A percentile compares a stretch with the other conserved stretches of the same genome.
Conservation (phyloP, 1,140 invertebrate genomes). For the Diorhabda elongata region DNA sequence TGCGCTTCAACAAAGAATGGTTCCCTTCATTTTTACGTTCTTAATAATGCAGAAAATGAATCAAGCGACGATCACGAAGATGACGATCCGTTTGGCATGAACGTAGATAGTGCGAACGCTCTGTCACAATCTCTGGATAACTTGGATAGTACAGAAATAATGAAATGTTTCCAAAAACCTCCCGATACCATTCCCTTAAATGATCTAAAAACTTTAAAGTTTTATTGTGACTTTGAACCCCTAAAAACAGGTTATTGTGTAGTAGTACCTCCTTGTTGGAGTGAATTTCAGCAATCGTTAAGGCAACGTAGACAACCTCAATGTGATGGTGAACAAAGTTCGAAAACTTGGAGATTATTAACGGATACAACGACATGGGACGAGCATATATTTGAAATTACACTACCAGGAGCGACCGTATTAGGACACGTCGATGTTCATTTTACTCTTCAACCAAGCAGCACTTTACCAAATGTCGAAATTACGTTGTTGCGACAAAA, state of each 20-base stretch:
- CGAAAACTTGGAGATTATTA: conserved; percentile 80
- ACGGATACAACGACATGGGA: conserved; percentile 83
- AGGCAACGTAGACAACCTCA: conserved; percentile 79
- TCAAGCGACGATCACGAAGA: conserved; percentile 63
- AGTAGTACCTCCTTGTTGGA: conserved; percentile 89
- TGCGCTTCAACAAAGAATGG: conserved; percentile 77
- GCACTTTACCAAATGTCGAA: conserved; percentile 59
- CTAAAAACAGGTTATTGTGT: conserved; percentile 64
- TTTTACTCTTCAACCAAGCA: conserved; percentile 71
- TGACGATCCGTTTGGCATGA: conserved; percentile 51
- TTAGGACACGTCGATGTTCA: conserved; percentile 80
- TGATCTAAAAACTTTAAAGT: conserved; percentile 57
- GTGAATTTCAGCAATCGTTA: conserved; percentile 73
- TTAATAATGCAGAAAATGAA: conserved; percentile 66
- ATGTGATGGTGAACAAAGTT: conserved; percentile 72
- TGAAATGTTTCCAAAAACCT: conserved; percentile 42
- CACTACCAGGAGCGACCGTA: conserved; percentile 68
- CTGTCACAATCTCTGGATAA: conserved; percentile 27
- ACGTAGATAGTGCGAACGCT: conserved; percentile 25
- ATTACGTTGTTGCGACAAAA: conserved; percentile 82
- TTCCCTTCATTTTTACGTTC: conserved; percentile 75
- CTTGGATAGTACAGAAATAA: conserved; percentile 31
- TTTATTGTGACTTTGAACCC: conserved; percentile 62
- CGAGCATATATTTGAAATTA: conserved; percentile 86
- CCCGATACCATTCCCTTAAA: conserved; percentile 29